Evolutionary conservation across 2,113 vertebrate species (phyloP).

Genomic region (Rhipidura dahli): DNA sequence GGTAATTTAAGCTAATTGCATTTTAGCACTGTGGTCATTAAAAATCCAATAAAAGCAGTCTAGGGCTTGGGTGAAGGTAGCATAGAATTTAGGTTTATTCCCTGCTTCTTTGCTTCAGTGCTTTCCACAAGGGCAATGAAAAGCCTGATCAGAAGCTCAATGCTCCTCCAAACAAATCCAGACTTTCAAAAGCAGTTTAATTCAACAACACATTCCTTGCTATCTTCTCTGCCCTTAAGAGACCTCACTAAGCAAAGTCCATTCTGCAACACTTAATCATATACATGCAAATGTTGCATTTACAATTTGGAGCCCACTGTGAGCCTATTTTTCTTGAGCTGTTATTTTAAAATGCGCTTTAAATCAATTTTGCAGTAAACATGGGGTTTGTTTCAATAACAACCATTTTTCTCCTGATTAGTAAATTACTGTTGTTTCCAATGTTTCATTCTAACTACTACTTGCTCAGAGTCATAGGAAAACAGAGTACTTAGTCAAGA

Average conservation of each 20-base stretch:
- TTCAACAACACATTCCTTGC: neutral
- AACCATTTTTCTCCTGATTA: constrained; percentile 54
- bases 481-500: constrained; percentile 58
- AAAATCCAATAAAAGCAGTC: neutral
- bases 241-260: neutral
- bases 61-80: neutral
- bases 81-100: neutral
- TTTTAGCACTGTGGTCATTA: neutral
- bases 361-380: constrained; percentile 45
- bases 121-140: neutral
- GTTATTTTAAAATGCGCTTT: constrained; percentile 13
- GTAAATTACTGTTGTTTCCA: constrained; percentile 53
- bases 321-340: neutral
- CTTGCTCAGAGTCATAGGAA: constrained; percentile 20
- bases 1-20: neutral
- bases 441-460: constrained; percentile 47
- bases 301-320: neutral
- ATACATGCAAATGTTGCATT: constrained; percentile 27
- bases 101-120: neutral
- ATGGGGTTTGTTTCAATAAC: constrained; percentile 19
- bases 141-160: neutral
- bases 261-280: neutral
- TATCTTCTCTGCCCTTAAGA: neutral
- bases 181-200: neutral
- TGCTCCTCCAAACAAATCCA: too few relatives aligned